Evolutionary conservation across 2,888 invertebrate species (phyloP).

Genomic region (Agriotes lineatus): DNA sequence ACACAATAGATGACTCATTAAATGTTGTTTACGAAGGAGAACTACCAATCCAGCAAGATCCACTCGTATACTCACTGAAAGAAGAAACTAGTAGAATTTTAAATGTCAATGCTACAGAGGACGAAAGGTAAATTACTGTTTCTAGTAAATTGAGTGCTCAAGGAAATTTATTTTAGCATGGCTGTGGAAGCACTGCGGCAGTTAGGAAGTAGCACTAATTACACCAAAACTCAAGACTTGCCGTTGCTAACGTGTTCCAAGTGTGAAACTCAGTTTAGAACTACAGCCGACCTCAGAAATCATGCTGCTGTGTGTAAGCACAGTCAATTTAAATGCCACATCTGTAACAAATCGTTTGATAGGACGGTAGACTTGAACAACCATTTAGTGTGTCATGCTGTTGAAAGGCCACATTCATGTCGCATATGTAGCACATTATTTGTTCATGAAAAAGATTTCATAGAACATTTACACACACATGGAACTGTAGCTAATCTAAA

Average conservation of each 20-base stretch:
- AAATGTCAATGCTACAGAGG: constrained; percentile 10
- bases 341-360: constrained; percentile 64
- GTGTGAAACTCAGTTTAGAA: constrained; percentile 54
- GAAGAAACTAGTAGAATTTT: constrained; percentile 5
- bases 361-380: constrained; percentile 66
- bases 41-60: not conserved
- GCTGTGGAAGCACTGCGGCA: constrained; percentile 67
- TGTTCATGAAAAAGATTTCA: constrained; percentile 60
- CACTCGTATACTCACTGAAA: not conserved
- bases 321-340: constrained; percentile 57
- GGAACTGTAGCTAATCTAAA: not conserved
- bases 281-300: constrained; percentile 54
- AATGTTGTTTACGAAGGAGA: constrained; percentile 7
- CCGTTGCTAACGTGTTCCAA: constrained; percentile 51
- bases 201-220: constrained; percentile 59
- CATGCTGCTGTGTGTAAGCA: constrained; percentile 51
- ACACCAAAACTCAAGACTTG: constrained; percentile 48
- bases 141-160: not conserved
- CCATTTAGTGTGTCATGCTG: constrained; percentile 68
- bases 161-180: constrained; percentile 53
- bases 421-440: constrained; percentile 64
- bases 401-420: constrained; percentile 63
- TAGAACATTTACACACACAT: constrained; percentile 61
- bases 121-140: constrained; percentile 6
- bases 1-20: constrained; percentile 1